Evolutionary conservation across 37 sponge, comb jelly and placozoan genomes (phyloP).

Genomic region (Aplysina aerophoba): DNA sequence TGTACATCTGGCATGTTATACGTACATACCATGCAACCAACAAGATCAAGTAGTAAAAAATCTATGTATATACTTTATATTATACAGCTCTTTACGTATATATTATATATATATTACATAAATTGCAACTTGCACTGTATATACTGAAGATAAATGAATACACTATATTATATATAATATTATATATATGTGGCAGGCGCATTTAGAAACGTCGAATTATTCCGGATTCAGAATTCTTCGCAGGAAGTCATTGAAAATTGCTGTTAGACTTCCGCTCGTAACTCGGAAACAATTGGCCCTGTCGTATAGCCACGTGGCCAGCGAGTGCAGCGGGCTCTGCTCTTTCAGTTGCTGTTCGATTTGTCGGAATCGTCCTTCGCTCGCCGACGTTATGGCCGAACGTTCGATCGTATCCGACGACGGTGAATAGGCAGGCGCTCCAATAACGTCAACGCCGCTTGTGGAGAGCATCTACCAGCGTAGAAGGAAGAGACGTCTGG

Average conservation of each 20-base stretch:
- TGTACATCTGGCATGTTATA: too few species aligned
- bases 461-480: not conserved
- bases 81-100: too few species aligned
- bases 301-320: not conserved
- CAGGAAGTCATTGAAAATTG: constrained; percentile 15
- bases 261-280: constrained; percentile 10
- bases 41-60: too few species aligned
- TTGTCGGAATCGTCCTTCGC: too few species aligned
- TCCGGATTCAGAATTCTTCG: constrained; percentile 13
- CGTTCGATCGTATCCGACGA: not conserved
- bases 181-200: constrained; percentile 1
- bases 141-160: too few species aligned
- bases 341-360: too few species aligned
- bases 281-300: not conserved
- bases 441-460: not conserved
- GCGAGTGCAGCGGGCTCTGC: not conserved
- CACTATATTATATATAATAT: not conserved
- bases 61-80: too few species aligned
- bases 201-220: constrained; percentile 6
- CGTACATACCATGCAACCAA: too few species aligned
- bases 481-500: constrained; percentile 7
- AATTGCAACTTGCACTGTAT: too few species aligned
- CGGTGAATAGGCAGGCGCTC: not conserved
- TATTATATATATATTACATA: too few species aligned
- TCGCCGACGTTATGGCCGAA: not conserved